Percentiles rank a stretch among this genome's conserved stretches.
Conservation (phyloP, 1,140 invertebrate species). For the Pristionchus pacificus region DNA sequence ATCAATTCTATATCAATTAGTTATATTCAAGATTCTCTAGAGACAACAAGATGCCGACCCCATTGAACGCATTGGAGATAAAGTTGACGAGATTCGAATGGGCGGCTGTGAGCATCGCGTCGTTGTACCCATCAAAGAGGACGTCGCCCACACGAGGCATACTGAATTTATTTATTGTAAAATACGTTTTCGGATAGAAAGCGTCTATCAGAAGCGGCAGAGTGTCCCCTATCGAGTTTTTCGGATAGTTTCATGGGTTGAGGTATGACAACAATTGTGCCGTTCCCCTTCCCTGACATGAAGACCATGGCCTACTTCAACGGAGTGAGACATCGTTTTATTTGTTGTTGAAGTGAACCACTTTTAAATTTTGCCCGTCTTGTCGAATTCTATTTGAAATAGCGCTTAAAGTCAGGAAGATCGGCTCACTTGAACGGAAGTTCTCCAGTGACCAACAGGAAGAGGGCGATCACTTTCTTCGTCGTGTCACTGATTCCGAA, state of each 20-base stretch:
- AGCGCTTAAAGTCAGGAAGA: not conserved
- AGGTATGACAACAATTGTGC: no score
- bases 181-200: no score
- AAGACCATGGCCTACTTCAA: slow-evolving; percentile 26
- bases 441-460: slow-evolving; percentile 16
- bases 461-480: slow-evolving; percentile 6
- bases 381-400: no score
- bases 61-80: no score
- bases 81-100: slow-evolving; percentile 3
- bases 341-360: not conserved
- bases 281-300: slow-evolving; percentile 24
- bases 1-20: not conserved
- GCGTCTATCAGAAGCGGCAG: no score
- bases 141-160: slow-evolving; percentile 20
- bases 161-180: slow-evolving; percentile 3
- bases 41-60: not conserved
- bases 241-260: no score
- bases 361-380: no score
- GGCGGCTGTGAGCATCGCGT: slow-evolving; percentile 19
- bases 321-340: not conserved
- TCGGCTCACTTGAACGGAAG: slow-evolving; percentile 24
- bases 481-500: slow-evolving; percentile 15
- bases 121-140: slow-evolving; percentile 26
- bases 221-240: no score
- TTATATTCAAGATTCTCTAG: not conserved